Conservation (phyloP, 2,888 invertebrate species). For the Conops quadrifasciatus region DNA sequence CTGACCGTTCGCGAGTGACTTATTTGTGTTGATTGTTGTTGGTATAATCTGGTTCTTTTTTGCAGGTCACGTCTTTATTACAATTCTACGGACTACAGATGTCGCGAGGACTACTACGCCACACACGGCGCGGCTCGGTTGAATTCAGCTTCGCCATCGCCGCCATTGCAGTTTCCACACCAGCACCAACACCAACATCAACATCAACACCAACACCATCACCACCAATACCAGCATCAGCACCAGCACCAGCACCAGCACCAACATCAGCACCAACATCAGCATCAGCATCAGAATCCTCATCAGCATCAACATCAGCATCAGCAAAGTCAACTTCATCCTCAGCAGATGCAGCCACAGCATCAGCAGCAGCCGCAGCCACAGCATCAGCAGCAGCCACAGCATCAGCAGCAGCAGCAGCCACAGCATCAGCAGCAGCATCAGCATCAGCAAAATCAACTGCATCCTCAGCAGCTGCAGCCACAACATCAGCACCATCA, state of each 20-base stretch:
- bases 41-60: conserved; percentile 10
- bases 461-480: conserved; percentile 32
- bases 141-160: conserved; percentile 46
- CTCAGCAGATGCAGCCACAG: conserved; percentile 42
- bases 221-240: conserved; percentile 43
- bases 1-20: too few species aligned
- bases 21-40: too few species aligned
- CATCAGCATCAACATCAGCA: conserved; percentile 48
- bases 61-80: conserved; percentile 62
- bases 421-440: conserved; percentile 23
- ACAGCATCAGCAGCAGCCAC: conserved; percentile 32
- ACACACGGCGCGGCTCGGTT: conserved; percentile 50
- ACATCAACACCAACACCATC: conserved; percentile 43
- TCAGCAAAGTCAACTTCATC: conserved; percentile 45
- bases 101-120: conserved; percentile 62
- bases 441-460: conserved; percentile 32
- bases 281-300: conserved; percentile 50
- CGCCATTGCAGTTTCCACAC: conserved; percentile 48
- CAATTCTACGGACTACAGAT: conserved; percentile 60
- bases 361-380: conserved; percentile 38
- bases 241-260: conserved; percentile 46
- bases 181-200: conserved; percentile 43
- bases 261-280: conserved; percentile 44
- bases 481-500: conserved; percentile 42
- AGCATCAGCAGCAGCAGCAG: conserved; percentile 44